Percentiles rank a stretch among this genome's conserved stretches.
phyloP scores from a whole-genome alignment of 2,797 vertebrate genomes.

The Lacerta bilineata region DNA sequence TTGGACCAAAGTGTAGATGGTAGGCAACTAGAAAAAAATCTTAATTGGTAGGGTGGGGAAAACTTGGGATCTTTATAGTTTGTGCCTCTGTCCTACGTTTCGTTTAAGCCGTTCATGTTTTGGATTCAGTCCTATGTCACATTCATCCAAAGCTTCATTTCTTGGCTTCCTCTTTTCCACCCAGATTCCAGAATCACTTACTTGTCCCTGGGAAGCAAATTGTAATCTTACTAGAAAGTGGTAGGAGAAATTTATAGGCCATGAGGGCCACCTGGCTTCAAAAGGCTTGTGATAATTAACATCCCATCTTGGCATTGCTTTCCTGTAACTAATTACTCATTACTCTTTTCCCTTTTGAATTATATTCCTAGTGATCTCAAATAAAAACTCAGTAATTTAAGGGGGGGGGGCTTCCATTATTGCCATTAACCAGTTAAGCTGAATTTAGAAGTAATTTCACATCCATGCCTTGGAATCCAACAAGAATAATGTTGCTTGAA shows the following conservation, averaged over 20 bases:
- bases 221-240: constrained; percentile 55
- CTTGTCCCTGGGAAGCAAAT: constrained; percentile 39
- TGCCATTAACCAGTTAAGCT: constrained; percentile 6
- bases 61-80: constrained; percentile 50
- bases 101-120: constrained; percentile 50
- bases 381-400: neutral
- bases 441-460: neutral
- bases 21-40: neutral
- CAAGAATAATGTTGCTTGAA: neutral
- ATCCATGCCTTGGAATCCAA: neutral
- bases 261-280: constrained; percentile 40
- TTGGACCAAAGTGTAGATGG: constrained; percentile 1
- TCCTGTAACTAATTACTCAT: constrained; percentile 11
- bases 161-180: constrained; percentile 47
- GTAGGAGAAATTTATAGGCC: constrained; percentile 15
- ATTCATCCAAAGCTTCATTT: constrained; percentile 27
- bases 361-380: constrained; percentile 12
- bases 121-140: constrained; percentile 34
- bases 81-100: constrained; percentile 50
- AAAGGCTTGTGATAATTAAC: constrained; percentile 33
- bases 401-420: neutral
- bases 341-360: constrained; percentile 12
- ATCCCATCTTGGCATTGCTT: neutral
- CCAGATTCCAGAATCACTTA: constrained; percentile 34
- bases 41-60: neutral